Conservation (phyloP, 2,888 invertebrate genomes). For the Neocrepidodera transversa region DNA sequence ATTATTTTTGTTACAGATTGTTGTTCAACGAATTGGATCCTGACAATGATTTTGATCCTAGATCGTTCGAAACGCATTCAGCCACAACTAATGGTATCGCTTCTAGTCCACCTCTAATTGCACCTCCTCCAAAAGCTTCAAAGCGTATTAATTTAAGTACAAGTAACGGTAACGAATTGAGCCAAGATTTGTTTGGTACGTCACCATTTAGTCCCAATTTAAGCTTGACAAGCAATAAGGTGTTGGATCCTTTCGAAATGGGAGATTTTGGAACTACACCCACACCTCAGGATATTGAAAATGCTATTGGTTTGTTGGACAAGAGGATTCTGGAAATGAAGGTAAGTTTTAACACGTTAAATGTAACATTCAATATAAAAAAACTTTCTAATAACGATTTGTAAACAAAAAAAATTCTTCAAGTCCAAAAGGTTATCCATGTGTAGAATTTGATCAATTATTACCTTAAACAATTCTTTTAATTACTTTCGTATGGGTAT, state of each 20-base stretch:
- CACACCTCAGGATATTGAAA: constrained; percentile 69
- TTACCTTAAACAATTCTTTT: too few species aligned
- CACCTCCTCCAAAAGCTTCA: constrained; percentile 85
- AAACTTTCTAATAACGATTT: too few species aligned
- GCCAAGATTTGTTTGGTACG: constrained; percentile 81
- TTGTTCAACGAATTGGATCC: constrained; percentile 82
- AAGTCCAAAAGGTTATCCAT: too few species aligned
- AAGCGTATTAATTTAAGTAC: constrained; percentile 56
- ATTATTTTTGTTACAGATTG: constrained; percentile 51
- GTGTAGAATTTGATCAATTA: too few species aligned
- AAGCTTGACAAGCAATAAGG: constrained; percentile 56
- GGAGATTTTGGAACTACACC: constrained; percentile 70
- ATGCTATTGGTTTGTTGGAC: constrained; percentile 81
- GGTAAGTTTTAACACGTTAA: too few species aligned
- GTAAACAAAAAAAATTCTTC: too few species aligned
- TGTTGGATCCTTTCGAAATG: constrained; percentile 85
- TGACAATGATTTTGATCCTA: constrained; percentile 85
- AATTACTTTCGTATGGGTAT: too few species aligned
- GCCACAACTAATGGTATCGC: constrained; percentile 52
- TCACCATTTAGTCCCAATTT: constrained; percentile 70
- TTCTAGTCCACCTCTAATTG: constrained; percentile 73
- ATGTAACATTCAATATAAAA: too few species aligned
- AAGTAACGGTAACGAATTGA: constrained; percentile 51
- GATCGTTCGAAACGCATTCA: constrained; percentile 75
- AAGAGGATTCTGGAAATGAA: constrained; percentile 87